These are phyloP conservation scores for Oligia latruncula DNA, from an alignment of 2,888 invertebrate species.

Conservation along the genomic window DNA sequence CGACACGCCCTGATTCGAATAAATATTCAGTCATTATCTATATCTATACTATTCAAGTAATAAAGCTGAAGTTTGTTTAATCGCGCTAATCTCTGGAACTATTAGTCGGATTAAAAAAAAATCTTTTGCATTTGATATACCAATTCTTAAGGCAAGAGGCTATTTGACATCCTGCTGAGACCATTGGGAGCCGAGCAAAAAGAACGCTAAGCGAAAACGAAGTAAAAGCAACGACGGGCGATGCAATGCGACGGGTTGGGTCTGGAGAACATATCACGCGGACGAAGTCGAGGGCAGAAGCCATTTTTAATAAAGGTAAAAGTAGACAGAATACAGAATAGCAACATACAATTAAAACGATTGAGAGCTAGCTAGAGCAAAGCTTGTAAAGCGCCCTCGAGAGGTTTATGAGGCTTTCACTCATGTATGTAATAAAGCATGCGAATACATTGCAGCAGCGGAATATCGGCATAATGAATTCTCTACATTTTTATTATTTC, in stretches of 20 bases:
- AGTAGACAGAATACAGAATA: not conserved
- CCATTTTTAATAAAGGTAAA: not conserved
- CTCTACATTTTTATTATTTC: conserved; percentile 1
- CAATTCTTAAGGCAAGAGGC: too few relatives aligned
- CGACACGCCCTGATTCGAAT: not conserved
- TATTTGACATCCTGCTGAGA: too few relatives aligned
- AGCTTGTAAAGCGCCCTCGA: conserved; percentile 4
- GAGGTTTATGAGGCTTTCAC: conserved; percentile 17
- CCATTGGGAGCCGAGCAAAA: too few relatives aligned
- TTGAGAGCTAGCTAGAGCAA: not conserved
- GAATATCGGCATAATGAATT: conserved; percentile 30
- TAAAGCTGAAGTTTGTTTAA: too few relatives aligned
- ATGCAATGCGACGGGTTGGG: not conserved
- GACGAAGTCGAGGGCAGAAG: not conserved
- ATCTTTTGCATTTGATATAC: too few relatives aligned
- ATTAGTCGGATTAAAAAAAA: too few relatives aligned
- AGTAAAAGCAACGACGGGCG: too few relatives aligned
- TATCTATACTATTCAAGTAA: not conserved
- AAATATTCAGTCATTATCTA: not conserved
- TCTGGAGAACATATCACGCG: not conserved
- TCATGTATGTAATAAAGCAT: conserved; percentile 17
- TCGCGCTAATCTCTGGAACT: too few relatives aligned
- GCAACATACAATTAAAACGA: conserved; percentile 27
- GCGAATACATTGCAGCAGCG: conserved; percentile 6
- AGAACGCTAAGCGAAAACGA: too few relatives aligned